phyloP scores from a whole-genome alignment of 64 coral and sea anemone species.

The Porites australiensis region DNA sequence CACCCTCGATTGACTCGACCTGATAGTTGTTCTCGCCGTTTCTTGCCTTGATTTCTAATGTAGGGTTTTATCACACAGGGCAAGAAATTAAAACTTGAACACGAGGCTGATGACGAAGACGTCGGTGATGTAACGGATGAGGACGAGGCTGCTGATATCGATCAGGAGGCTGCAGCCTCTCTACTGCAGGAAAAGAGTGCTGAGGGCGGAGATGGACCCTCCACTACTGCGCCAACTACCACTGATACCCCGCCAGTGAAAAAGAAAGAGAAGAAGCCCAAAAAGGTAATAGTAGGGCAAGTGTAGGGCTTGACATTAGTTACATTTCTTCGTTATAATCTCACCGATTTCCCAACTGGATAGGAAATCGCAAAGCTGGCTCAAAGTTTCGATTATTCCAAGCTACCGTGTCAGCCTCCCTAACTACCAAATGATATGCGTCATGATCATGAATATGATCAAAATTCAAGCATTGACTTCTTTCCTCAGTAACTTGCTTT shows the following conservation, averaged over 20 bases:
- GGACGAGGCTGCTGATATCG: conserved; percentile 93
- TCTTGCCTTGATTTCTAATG: neutral
- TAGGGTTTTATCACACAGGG: conserved; percentile 53
- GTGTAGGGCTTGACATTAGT: neutral
- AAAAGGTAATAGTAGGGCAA: neutral
- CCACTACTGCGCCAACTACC: neutral
- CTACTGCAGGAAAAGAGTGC: neutral
- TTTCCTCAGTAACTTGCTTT: too few relatives aligned
- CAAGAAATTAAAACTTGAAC: conserved; percentile 89
- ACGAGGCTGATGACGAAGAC: conserved; percentile 63
- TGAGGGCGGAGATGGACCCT: conserved; percentile 21
- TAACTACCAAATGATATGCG: too few relatives aligned
- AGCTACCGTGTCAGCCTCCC: too few relatives aligned
- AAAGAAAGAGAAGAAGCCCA: conserved; percentile 59
- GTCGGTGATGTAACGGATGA: conserved; percentile 91
- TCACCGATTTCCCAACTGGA: too few relatives aligned
- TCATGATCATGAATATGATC: too few relatives aligned
- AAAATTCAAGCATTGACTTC: too few relatives aligned
- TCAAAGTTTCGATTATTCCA: too few relatives aligned
- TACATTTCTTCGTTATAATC: too few relatives aligned
- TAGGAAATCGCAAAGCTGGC: too few relatives aligned
- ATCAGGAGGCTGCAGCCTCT: conserved; percentile 42
- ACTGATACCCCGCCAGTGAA: conserved; percentile 27
- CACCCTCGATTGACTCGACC: too few relatives aligned
- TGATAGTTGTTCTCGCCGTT: too few relatives aligned